Percentiles rank a stretch among this genome's conserved stretches.
Evolutionary conservation across 1,140 invertebrate species (phyloP).

Genomic region (Colletes latitarsis): DNA sequence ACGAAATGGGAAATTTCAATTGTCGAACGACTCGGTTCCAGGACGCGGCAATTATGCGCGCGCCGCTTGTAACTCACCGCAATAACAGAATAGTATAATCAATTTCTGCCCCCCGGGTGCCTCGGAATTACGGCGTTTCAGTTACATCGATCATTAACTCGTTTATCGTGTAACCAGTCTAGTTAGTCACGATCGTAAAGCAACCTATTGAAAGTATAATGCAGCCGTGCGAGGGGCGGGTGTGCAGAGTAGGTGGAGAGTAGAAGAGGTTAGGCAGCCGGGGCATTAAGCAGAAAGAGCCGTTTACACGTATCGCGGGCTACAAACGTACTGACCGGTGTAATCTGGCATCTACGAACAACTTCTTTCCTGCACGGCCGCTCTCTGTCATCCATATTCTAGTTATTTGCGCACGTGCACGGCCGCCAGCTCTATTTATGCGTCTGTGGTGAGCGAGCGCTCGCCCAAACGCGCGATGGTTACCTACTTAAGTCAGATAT

Average conservation of each 20-base stretch:
- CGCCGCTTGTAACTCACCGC: constrained; percentile 27
- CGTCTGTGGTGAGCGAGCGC: background rate
- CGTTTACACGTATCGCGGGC: constrained; percentile 26
- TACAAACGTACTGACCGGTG: background rate
- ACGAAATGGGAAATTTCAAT: constrained; percentile 50
- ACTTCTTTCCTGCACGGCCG: constrained; percentile 32
- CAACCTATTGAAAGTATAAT: constrained; percentile 51
- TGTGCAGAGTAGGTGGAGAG: no score
- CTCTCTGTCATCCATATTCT: constrained; percentile 40
- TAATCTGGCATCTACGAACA: constrained; percentile 44
- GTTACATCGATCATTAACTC: constrained; percentile 50
- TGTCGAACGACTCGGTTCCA: constrained; percentile 25
- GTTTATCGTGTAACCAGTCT: constrained; percentile 35
- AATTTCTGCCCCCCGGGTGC: constrained; percentile 11
- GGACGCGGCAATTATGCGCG: constrained; percentile 38
- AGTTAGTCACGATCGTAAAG: constrained; percentile 44
- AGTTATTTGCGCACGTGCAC: constrained; percentile 51
- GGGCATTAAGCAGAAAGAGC: constrained; percentile 10
- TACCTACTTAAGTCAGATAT: constrained; percentile 71
- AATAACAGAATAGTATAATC: constrained; percentile 49
- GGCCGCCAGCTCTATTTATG: constrained; percentile 7
- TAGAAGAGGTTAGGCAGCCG: background rate
- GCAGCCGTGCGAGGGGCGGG: background rate
- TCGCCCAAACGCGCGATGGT: constrained; percentile 42
- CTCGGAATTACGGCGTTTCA: constrained; percentile 18